Percentiles rank a stretch among this genome's conserved stretches.
Evolutionary conservation across 2,797 vertebrate species (phyloP).

Genomic region (Myotis planiceps): DNA sequence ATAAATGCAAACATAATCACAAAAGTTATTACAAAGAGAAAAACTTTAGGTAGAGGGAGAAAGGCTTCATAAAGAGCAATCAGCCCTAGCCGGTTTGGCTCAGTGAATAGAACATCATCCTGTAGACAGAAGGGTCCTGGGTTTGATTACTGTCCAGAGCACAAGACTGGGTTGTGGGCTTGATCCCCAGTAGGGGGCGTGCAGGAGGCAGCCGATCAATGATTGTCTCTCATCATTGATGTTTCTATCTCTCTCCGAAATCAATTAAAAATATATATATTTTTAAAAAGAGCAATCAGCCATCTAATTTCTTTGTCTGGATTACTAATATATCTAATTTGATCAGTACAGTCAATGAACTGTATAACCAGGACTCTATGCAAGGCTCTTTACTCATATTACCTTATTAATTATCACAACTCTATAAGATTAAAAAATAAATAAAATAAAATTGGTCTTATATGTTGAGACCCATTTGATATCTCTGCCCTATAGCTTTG

Average conservation of each 20-base stretch:
- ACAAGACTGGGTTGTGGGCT: no score
- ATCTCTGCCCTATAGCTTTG: not conserved
- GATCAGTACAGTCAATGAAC: not conserved
- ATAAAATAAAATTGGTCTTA: not conserved
- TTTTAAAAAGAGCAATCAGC: not conserved
- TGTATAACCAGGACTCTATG: not conserved
- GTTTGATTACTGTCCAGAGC: no score
- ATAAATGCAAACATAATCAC: not conserved
- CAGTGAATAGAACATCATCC: no score
- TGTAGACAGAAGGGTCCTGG: no score
- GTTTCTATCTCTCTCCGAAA: no score
- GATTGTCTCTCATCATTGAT: no score
- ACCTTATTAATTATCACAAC: not conserved
- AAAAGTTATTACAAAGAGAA: not conserved
- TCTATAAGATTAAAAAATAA: no score
- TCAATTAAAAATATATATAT: no score
- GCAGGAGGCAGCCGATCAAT: no score
- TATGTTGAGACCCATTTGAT: slow-evolving; percentile 22
- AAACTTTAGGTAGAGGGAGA: not conserved
- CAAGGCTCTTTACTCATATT: not conserved
- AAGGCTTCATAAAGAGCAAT: slow-evolving; percentile 2
- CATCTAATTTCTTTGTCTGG: not conserved
- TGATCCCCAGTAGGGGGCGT: no score
- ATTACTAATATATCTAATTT: not conserved
- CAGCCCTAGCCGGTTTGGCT: not conserved